A percentile compares a stretch with the other conserved stretches of the same genome.
These are phyloP conservation scores for Ammospiza nelsoni DNA, from an alignment of 2,113 vertebrate species.

Conservation along the genomic window DNA sequence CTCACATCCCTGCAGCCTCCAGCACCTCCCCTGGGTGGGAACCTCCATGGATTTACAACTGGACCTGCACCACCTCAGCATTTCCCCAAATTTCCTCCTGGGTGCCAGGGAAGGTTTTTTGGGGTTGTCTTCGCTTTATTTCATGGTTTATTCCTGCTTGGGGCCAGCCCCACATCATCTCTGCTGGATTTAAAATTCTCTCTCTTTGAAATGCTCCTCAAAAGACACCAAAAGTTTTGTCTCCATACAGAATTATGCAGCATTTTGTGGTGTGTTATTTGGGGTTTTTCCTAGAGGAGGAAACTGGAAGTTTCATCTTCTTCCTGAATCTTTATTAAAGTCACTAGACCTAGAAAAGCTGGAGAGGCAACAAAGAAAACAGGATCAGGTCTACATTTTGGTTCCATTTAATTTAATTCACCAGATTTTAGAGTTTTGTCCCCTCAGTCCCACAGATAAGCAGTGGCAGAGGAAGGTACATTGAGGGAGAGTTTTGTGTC, in stretches of 20 bases:
- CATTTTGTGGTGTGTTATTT: neutral
- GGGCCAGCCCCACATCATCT: too few species aligned
- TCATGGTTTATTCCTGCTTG: neutral
- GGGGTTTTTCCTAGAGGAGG: neutral
- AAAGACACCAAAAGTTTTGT: neutral
- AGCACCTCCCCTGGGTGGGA: neutral
- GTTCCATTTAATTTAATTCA: neutral
- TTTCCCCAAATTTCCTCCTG: neutral
- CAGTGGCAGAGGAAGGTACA: neutral
- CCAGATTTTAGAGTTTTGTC: neutral
- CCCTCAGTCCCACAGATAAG: neutral
- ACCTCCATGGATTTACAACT: neutral
- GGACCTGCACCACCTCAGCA: neutral
- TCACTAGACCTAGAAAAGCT: neutral
- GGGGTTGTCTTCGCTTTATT: neutral
- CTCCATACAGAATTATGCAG: neutral
- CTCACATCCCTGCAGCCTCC: neutral
- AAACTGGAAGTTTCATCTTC: neutral
- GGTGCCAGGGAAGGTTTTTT: neutral
- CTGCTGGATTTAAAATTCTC: neutral
- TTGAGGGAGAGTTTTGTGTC: neutral
- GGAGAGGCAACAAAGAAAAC: neutral
- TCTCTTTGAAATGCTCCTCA: neutral
- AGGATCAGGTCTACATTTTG: neutral
- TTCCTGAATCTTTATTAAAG: neutral